Evolutionary conservation across 92 coral and sea anemone species (phyloP).

Genomic region (Paragorgia papillata): DNA sequence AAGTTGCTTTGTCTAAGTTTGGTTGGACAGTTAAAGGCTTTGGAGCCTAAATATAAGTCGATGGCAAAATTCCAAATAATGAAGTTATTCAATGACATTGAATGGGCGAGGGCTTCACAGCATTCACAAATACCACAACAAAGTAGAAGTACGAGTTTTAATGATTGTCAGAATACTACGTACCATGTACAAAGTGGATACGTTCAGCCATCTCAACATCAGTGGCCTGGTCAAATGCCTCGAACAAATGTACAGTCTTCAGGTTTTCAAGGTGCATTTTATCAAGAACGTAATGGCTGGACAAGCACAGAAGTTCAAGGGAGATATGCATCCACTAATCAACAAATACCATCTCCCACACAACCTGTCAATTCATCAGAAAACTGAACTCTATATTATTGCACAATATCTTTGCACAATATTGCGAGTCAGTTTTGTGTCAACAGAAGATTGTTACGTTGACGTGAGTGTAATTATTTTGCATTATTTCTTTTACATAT

Average conservation of each 20-base stretch:
- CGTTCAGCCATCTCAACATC: neutral
- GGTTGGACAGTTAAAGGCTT: slow-evolving; percentile 20
- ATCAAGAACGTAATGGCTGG: neutral
- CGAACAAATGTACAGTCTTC: neutral
- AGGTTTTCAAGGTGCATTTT: neutral
- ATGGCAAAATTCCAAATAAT: slow-evolving; percentile 45
- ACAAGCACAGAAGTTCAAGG: too few species aligned
- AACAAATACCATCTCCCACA: too few species aligned
- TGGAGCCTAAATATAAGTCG: slow-evolving; percentile 35
- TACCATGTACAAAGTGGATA: slow-evolving; percentile 3
- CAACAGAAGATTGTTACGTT: slow-evolving; percentile 16
- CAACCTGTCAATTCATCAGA: too few species aligned
- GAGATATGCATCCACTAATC: too few species aligned
- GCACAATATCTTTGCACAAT: neutral
- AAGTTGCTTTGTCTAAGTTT: neutral
- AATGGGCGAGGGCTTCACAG: slow-evolving; percentile 39
- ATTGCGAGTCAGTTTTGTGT: neutral
- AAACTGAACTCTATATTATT: too few species aligned
- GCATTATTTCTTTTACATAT: neutral
- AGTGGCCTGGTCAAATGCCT: neutral
- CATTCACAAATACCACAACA: neutral
- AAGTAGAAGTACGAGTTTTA: neutral
- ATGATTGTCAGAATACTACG: slow-evolving; percentile 5
- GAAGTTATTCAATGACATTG: slow-evolving; percentile 41
- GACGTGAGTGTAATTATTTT: slow-evolving; percentile 13